These are phyloP conservation scores for Cyprinodon variegatus DNA, from an alignment of 2,113 vertebrate genomes.

Conservation along the genomic window DNA sequence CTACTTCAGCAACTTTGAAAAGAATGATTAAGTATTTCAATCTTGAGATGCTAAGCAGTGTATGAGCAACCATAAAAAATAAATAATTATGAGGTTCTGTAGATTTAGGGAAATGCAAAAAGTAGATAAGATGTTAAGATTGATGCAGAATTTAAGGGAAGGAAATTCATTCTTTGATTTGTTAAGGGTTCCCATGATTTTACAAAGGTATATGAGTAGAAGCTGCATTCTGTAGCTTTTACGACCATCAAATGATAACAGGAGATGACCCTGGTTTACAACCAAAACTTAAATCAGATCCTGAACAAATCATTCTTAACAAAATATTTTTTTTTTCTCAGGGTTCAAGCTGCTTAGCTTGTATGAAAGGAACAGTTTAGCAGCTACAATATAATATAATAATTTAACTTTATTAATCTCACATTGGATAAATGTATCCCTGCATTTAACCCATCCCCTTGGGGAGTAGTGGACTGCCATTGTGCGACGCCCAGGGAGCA, in stretches of 20 bases:
- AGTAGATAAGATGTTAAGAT: background rate
- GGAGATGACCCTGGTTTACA: background rate
- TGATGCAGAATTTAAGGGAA: background rate
- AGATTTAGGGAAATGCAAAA: background rate
- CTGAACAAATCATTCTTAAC: background rate
- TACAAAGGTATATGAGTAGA: background rate
- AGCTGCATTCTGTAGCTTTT: background rate
- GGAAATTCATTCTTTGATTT: background rate
- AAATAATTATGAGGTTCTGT: background rate
- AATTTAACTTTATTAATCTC: too few species aligned
- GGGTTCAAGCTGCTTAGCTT: background rate
- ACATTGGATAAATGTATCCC: too few species aligned
- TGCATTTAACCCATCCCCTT: too few species aligned
- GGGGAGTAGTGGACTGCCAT: too few species aligned
- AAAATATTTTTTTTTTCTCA: background rate
- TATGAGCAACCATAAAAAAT: background rate
- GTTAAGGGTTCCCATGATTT: constrained; percentile 5
- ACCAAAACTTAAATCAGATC: background rate
- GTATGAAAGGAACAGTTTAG: background rate
- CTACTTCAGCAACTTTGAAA: too few species aligned
- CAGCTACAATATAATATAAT: too few species aligned
- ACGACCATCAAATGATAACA: background rate
- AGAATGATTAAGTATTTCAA: background rate
- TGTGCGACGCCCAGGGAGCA: too few species aligned
- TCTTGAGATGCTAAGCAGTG: background rate